These are phyloP conservation scores for Saguinus imperator DNA, from an alignment of 2,113 vertebrate genomes.

Conservation along the genomic window DNA sequence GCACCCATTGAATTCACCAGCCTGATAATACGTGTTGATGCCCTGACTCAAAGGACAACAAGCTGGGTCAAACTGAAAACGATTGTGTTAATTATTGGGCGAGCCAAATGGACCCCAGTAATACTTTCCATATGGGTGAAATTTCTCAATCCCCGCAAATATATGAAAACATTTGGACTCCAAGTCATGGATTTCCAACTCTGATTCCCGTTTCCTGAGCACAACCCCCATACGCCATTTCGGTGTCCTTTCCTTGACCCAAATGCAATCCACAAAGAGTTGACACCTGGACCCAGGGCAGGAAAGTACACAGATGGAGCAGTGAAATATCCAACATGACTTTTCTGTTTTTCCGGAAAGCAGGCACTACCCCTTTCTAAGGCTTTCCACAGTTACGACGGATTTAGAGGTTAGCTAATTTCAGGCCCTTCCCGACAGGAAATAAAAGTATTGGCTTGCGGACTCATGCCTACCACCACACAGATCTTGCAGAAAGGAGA, in stretches of 20 bases:
- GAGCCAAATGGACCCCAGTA: neutral
- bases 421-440: neutral
- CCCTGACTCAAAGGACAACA: neutral
- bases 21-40: neutral
- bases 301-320: neutral
- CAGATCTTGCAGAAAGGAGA: neutral
- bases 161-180: neutral
- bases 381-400: neutral
- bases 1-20: neutral
- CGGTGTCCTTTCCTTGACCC: no score
- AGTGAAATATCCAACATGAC: neutral
- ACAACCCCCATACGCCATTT: neutral
- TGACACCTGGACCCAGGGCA: neutral
- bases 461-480: neutral
- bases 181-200: no score
- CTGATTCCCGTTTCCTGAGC: neutral
- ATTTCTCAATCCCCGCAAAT: neutral
- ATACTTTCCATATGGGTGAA: neutral
- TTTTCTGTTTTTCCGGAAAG: neutral
- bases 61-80: neutral
- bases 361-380: neutral
- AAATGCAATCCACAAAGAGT: neutral
- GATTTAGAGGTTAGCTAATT: neutral
- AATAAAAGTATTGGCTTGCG: neutral
- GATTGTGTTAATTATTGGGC: no score